Percentiles rank a stretch among this genome's conserved stretches.
These are phyloP conservation scores for Xiphias gladius DNA, from an alignment of 2,113 vertebrate species.

Conservation along the genomic window DNA sequence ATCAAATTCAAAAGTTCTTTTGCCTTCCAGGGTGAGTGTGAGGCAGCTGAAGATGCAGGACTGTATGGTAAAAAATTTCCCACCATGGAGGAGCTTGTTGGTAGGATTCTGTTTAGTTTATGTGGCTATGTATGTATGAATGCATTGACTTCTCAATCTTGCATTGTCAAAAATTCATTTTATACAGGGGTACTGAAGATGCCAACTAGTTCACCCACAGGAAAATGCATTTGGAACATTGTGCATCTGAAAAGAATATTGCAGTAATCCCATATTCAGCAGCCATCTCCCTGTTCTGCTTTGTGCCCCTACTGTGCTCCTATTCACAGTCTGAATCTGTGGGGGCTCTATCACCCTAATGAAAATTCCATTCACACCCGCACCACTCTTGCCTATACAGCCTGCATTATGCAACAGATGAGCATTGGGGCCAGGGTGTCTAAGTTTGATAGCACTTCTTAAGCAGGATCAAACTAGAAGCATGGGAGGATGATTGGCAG, in stretches of 20 bases:
- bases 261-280: conserved; percentile 65
- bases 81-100: conserved; percentile 28
- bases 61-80: conserved; percentile 63
- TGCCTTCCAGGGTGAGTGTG: conserved; percentile 20
- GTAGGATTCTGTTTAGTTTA: neutral
- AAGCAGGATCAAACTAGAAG: conserved; percentile 79
- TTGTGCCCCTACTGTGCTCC: conserved; percentile 64
- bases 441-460: conserved; percentile 81
- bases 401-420: conserved; percentile 85
- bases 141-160: conserved; percentile 40
- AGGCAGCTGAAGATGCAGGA: conserved; percentile 29
- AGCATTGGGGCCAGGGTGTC: conserved; percentile 78
- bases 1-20: conserved; percentile 30
- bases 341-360: conserved; percentile 74
- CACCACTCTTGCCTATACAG: conserved; percentile 72
- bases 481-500: conserved; percentile 71
- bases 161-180: conserved; percentile 73
- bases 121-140: conserved; percentile 55
- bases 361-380: conserved; percentile 81
- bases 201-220: conserved; percentile 75
- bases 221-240: conserved; percentile 64
- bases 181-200: conserved; percentile 51
- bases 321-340: conserved; percentile 52
- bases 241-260: conserved; percentile 56
- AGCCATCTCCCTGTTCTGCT: conserved; percentile 53